Evolutionary conservation across 2,113 vertebrate species (phyloP).

Genomic region (Pseudopodoces humilis): DNA sequence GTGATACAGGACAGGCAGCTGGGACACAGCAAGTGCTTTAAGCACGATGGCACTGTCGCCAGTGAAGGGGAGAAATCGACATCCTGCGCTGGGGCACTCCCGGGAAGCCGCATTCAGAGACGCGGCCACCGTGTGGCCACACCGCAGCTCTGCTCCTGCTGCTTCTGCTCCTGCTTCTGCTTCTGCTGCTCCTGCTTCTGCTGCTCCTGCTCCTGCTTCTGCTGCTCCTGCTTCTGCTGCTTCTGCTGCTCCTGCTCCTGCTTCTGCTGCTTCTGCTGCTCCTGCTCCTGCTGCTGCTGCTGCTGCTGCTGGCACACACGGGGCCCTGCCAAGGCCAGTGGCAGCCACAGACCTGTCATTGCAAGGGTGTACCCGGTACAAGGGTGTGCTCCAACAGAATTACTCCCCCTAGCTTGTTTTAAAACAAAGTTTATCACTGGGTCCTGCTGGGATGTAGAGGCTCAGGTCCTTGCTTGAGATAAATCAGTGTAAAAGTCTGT

Average conservation of each 20-base stretch:
- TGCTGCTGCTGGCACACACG: background rate
- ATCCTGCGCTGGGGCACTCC: background rate
- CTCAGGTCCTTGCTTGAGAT: background rate
- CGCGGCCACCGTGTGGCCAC: slow-evolving; percentile 46
- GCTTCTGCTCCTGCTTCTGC: background rate
- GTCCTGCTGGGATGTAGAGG: background rate
- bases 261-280: background rate
- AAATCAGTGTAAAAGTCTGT: background rate
- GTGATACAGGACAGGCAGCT: fast-evolving
- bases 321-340: background rate
- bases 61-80: background rate
- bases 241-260: background rate
- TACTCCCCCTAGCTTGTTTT: background rate
- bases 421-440: background rate
- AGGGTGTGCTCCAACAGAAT: background rate
- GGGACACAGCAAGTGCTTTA: background rate
- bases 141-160: background rate
- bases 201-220: background rate
- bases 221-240: background rate
- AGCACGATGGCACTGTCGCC: background rate
- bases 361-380: background rate
- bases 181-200: background rate
- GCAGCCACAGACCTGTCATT: background rate
- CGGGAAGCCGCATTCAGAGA: background rate
- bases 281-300: background rate